Conservation (phyloP, 1,140 invertebrate genomes). For the Hetaerina americana region DNA sequence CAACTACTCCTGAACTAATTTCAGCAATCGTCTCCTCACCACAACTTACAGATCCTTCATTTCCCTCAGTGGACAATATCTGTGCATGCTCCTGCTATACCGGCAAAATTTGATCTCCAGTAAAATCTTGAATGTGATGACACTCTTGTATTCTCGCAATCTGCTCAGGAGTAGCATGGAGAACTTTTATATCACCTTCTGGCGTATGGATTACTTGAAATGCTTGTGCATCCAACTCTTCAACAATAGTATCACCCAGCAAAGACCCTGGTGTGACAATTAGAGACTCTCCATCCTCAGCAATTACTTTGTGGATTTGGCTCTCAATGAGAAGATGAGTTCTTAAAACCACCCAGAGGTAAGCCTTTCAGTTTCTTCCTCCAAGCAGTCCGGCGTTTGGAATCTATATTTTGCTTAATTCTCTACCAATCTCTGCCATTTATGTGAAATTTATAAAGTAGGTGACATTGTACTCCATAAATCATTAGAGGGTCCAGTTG, state of each 20-base stretch:
- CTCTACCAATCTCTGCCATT: conserved; percentile 37
- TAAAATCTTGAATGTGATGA: conserved; percentile 16
- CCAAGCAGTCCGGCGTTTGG: conserved; percentile 39
- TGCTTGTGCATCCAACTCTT: conserved; percentile 2
- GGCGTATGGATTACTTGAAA: conserved; percentile 10
- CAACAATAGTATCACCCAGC: not conserved
- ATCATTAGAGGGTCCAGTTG: conserved; percentile 41
- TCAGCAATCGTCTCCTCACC: not conserved
- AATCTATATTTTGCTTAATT: conserved; percentile 42
- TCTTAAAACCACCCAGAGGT: conserved; percentile 18
- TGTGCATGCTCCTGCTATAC: not conserved
- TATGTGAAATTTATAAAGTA: conserved; percentile 36
- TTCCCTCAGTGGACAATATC: not conserved
- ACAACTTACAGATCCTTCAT: not conserved
- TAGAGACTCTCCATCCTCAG: conserved; percentile 6
- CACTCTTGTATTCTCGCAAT: conserved; percentile 14
- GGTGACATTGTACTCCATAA: conserved; percentile 39
- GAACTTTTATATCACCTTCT: conserved; percentile 13
- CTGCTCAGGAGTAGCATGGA: conserved; percentile 15
- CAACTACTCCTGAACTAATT: not conserved
- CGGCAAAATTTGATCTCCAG: conserved; percentile 11
- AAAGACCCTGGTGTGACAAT: conserved; percentile 8
- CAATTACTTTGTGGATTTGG: conserved; percentile 6
- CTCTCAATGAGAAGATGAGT: not conserved
- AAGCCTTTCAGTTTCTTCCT: conserved; percentile 22